These are phyloP conservation scores for Elmis aenea DNA, from an alignment of 2,888 invertebrate species.

Conservation along the genomic window DNA sequence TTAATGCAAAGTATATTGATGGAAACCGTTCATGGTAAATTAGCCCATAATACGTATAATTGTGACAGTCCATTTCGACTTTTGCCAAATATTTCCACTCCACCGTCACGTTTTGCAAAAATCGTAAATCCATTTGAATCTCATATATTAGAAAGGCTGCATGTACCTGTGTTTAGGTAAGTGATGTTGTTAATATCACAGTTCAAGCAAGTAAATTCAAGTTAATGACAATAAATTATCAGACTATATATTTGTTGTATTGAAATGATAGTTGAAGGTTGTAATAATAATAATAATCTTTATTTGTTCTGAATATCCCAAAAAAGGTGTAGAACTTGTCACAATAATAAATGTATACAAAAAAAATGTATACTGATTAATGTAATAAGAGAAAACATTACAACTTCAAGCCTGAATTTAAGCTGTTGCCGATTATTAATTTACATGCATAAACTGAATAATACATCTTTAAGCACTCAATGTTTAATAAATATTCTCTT, in stretches of 20 bases:
- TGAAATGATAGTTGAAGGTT: no score
- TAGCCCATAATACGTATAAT: constrained; percentile 14
- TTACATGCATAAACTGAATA: constrained; percentile 30
- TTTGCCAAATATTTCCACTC: constrained; percentile 49
- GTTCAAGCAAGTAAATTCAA: background rate
- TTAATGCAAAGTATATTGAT: background rate
- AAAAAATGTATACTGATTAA: no score
- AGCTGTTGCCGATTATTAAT: no score
- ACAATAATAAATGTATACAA: no score
- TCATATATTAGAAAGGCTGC: constrained; percentile 58
- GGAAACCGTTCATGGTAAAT: constrained; percentile 18
- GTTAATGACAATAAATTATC: no score
- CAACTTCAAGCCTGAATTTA: background rate
- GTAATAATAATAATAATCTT: no score
- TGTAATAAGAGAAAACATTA: no score
- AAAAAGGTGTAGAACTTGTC: no score
- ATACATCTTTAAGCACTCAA: constrained; percentile 10
- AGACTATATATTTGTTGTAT: no score
- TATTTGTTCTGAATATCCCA: no score
- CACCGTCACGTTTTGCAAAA: constrained; percentile 54
- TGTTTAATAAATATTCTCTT: constrained; percentile 9
- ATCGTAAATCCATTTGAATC: constrained; percentile 67
- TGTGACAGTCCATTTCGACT: constrained; percentile 41
- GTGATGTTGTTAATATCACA: constrained; percentile 12
- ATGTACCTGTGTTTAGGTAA: constrained; percentile 67